Base-by-base conservation (phyloP, 2,888 invertebrate genomes). In the Dioctria rufipes region DNA sequence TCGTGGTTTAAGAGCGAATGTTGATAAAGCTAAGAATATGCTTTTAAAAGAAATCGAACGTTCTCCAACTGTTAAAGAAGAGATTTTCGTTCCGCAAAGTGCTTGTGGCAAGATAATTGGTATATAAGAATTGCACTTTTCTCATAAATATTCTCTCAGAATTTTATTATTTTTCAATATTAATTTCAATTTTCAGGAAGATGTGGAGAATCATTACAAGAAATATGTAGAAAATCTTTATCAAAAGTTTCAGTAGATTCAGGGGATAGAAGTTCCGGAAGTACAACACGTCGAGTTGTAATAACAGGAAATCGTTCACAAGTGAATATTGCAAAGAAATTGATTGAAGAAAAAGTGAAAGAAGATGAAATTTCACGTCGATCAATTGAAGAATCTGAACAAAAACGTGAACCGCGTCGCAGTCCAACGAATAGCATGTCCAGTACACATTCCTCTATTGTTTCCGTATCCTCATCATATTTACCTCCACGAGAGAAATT, bases 101-200 rank as follows among this genome's bases (percentile, higher is more conserved):
- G 90, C 93, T 40, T 91, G 93, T 75, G 94, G 94, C 2, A 92
- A 92, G 86, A 93, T 97, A 77, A 95, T 95, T 85, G 96, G 92
- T 88, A 80, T 86, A 54, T 69, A 9, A 54, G 11, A 54, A 54
- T 0, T 2, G 25, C 25, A 25, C 25, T 25, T 25, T 25, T 25
- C 25, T 25, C 25, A 54, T 54, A 54, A 54, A 54, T 5, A 46
- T 46, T 5, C 4, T 46, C 4, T 5, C 8, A 46, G 4, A 46
- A 11, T 46, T 25, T 69, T 61, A 60, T 63, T 49, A 46, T 80
- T 6, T 9, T 80, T 79, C 25, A 25, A 25, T n/a, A n/a, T 25
- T 25, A 25, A 25, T 54, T 3, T 54, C 8, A 46, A 1, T 46
- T 6, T 46, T 0, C 9, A 91, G 91, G 95, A 1, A 89, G 92